phyloP scores from a whole-genome alignment of 2,113 vertebrate genomes.

The Pteruthius melanotis region DNA sequence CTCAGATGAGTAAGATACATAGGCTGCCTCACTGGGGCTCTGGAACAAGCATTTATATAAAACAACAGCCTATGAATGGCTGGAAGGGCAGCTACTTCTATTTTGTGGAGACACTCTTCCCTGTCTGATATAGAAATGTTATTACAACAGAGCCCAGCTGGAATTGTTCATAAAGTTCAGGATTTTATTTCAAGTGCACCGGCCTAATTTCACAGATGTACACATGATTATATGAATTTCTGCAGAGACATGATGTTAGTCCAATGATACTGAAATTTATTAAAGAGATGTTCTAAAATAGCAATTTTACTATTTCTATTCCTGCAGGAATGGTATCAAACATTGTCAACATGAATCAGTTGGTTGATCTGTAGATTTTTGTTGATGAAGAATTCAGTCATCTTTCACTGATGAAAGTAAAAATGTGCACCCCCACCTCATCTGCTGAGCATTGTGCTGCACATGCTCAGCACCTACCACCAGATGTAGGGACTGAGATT shows the following conservation, averaged over 20 bases:
- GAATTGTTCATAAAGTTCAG: not conserved
- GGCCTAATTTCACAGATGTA: constrained; percentile 33
- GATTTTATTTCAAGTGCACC: constrained; percentile 24
- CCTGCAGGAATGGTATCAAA: not conserved
- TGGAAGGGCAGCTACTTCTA: not conserved
- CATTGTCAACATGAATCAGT: not conserved
- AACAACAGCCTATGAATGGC: not conserved
- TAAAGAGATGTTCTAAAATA: not conserved
- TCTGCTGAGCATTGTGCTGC: fast-evolving
- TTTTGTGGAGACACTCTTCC: not conserved
- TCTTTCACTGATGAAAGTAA: not conserved
- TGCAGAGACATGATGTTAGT: not conserved
- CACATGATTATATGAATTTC: not conserved
- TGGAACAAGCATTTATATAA: not conserved
- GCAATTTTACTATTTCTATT: not conserved
- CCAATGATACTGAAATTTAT: not conserved
- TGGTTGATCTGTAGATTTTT: not conserved
- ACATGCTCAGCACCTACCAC: not conserved
- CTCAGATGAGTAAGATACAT: not conserved
- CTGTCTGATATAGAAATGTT: not conserved
- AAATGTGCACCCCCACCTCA: not conserved
- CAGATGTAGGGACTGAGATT: fast-evolving
- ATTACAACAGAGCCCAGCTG: not conserved
- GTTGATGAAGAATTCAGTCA: not conserved
- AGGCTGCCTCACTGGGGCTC: not conserved